Conservation (phyloP, 2,113 vertebrate genomes). For the Semicossyphus pulcher region DNA sequence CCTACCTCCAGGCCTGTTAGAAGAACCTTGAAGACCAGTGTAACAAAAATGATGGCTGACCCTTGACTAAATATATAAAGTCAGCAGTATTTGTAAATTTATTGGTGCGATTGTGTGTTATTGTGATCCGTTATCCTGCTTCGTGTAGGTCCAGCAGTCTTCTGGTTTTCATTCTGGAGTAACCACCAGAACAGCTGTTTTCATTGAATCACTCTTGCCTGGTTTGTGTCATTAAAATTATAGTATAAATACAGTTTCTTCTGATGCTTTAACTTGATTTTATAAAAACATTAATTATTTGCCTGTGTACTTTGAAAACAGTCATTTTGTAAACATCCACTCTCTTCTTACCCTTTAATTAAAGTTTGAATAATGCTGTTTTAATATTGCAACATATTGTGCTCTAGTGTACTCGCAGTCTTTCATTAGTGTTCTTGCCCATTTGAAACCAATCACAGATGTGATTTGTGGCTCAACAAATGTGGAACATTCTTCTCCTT, state of each 20-base stretch:
- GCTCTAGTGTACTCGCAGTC: not conserved
- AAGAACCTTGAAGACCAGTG: not conserved
- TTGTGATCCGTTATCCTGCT: constrained; percentile 4
- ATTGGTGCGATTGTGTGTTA: not conserved
- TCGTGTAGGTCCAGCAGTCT: constrained; percentile 7
- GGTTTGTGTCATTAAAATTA: constrained; percentile 19
- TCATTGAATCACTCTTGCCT: constrained; percentile 14
- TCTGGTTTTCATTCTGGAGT: constrained; percentile 34
- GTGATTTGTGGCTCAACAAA: not conserved
- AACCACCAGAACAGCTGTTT: constrained; percentile 38
- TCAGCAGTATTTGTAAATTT: not conserved
- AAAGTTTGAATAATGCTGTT: constrained; percentile 9
- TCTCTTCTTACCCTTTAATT: constrained; percentile 2
- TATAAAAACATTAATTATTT: constrained; percentile 37
- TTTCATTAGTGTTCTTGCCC: constrained; percentile 20
- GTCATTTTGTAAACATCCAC: constrained; percentile 16
- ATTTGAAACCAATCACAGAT: not conserved
- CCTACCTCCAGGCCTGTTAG: not conserved
- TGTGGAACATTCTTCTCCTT: not conserved
- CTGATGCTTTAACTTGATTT: constrained; percentile 37
- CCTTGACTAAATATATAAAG: not conserved
- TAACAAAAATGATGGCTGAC: not conserved
- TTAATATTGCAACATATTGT: constrained; percentile 10
- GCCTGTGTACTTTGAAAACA: constrained; percentile 13
- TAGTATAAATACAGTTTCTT: not conserved